A percentile compares a stretch with the other conserved stretches of the same genome.
phyloP scores from a whole-genome alignment of 2,888 invertebrate genomes.

The Autographa pulchrina region DNA sequence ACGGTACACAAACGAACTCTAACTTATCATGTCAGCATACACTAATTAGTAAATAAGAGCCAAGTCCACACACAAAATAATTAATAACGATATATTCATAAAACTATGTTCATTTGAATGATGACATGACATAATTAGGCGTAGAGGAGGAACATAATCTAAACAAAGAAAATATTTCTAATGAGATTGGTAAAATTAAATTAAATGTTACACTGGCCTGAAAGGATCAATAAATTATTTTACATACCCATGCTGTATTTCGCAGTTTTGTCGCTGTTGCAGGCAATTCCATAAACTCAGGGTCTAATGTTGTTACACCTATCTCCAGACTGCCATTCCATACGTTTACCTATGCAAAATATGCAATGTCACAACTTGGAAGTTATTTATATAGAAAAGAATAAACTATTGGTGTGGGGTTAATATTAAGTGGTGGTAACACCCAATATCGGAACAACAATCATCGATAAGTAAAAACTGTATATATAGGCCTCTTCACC shows the following conservation, averaged over 20 bases:
- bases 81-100: not conserved
- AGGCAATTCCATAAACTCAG: slow-evolving; percentile 96
- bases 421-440: too few relatives aligned
- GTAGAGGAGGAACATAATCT: not conserved
- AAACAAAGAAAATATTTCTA: not conserved
- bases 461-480: too few relatives aligned
- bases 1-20: slow-evolving; percentile 8
- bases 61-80: not conserved
- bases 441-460: too few relatives aligned
- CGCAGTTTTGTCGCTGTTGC: slow-evolving; percentile 94
- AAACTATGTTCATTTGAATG: not conserved
- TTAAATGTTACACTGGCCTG: not conserved
- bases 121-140: not conserved
- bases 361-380: not conserved
- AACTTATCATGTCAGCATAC: not conserved
- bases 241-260: slow-evolving; percentile 94
- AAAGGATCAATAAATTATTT: not conserved
- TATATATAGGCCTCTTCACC: too few relatives aligned
- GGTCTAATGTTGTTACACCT: slow-evolving; percentile 97
- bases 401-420: too few relatives aligned
- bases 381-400: not conserved
- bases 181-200: not conserved
- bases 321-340: slow-evolving; percentile 99
- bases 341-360: slow-evolving; percentile 91
- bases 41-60: not conserved